These are phyloP conservation scores for Vidua chalybeata DNA, from an alignment of 2,113 vertebrate genomes.

Conservation along the genomic window DNA sequence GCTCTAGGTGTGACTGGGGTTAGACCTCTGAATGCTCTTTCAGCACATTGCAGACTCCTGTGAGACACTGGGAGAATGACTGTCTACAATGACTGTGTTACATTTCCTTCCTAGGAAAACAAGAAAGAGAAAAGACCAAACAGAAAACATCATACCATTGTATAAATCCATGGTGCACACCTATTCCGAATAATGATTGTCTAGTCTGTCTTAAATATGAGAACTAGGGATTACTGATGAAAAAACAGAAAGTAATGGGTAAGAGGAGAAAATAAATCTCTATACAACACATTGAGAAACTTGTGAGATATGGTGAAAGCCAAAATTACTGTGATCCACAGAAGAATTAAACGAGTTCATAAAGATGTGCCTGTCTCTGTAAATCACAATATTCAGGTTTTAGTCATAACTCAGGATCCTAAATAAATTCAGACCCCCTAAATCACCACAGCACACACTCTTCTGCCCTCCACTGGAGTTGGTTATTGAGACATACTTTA, in stretches of 20 bases:
- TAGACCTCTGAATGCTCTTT: background rate
- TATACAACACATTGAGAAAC: background rate
- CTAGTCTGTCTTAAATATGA: background rate
- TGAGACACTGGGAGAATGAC: background rate
- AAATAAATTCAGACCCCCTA: background rate
- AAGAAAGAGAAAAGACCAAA: background rate
- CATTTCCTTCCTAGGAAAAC: background rate
- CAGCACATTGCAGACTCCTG: fast-evolving
- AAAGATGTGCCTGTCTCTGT: background rate
- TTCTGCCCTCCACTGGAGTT: background rate
- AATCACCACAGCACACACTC: background rate
- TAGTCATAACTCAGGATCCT: background rate
- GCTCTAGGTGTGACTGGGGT: background rate
- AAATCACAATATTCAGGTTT: background rate
- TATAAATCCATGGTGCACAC: background rate
- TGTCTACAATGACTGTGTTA: background rate
- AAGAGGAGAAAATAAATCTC: background rate
- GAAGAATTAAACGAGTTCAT: background rate
- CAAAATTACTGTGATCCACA: background rate
- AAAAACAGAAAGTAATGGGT: background rate
- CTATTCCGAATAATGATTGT: background rate
- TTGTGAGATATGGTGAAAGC: background rate
- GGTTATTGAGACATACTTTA: background rate
- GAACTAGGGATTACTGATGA: background rate
- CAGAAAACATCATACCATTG: background rate